Evolutionary conservation across 2,113 vertebrate species (phyloP), one percentile per base, ranked within the genome.

Genomic region (Lichenostomus cassidix): DNA sequence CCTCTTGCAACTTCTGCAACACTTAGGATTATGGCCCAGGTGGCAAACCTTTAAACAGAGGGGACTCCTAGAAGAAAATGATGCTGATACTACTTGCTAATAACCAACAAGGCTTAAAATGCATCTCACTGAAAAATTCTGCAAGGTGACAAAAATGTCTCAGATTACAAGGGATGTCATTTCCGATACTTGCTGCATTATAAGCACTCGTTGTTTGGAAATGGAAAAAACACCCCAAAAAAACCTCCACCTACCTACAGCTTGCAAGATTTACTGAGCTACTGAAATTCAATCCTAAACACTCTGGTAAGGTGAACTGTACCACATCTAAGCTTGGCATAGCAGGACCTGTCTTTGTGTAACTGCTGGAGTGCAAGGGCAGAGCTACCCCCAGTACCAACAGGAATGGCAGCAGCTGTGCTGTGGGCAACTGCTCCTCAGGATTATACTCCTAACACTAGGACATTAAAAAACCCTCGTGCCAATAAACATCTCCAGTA

Each of bases 271-370:
- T 56, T 71, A 42, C 56, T 8, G 49, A 90, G 62, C 24, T 65
- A 63, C 41, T 13, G 53, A 76, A 90, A 69, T 75, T 69, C 22
- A 56, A 60, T 24, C 49, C 8, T 17, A 42, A 69, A 56, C 25
- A 29, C 18, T 8, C 35, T 20, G 52, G 55, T 35, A 52, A 68
- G 24, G 18, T 42, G 49, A 71, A 47, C 21, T 15, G 33, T 21
- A 42, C 11, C 3, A 2, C 81, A 58, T 17, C 31, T 42, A 63
- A 68, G 35, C 44, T 68, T 11, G 52, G 69, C 53, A 70, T 29
- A 2, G 5, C 2, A 64, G 58, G 67, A 52, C 9, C 29, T 0
- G 3, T 56, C 75, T 52, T 44, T 2, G 28, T 4, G n/a, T 9
- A 33, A 64, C 49, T 64, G 69, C 52, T 9, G 2, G 33, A 50